Evolutionary conservation across 2,113 vertebrate genomes (phyloP).

Genomic region (Mormyrus iriodes): DNA sequence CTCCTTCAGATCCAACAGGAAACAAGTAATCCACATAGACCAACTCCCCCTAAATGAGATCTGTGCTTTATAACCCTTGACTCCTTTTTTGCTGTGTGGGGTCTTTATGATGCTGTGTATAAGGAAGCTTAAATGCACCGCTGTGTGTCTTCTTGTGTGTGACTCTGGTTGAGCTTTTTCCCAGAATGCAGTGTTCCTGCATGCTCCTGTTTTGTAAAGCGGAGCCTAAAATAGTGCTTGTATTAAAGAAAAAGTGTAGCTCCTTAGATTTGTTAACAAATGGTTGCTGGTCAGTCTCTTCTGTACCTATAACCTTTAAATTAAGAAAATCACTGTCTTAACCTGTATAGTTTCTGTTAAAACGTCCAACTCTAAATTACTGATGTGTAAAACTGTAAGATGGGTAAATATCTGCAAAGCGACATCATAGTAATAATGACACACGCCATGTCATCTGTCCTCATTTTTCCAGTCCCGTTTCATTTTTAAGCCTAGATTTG

Average conservation of each 20-base stretch:
- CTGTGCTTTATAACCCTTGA: neutral
- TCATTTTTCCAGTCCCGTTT: neutral
- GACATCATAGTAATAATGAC: neutral
- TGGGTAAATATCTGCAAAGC: neutral
- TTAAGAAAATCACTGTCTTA: neutral
- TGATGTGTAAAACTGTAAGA: neutral
- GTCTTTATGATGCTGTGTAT: neutral
- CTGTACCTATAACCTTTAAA: neutral
- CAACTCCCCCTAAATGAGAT: neutral
- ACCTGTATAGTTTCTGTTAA: neutral
- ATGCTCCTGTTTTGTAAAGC: neutral
- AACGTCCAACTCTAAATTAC: neutral
- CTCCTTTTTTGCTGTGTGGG: neutral
- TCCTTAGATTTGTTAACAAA: neutral
- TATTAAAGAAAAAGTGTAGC: neutral
- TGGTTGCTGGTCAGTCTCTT: neutral
- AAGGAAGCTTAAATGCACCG: neutral
- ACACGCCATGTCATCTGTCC: neutral
- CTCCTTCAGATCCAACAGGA: constrained; percentile 82
- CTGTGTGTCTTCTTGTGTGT: neutral
- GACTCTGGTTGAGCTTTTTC: neutral
- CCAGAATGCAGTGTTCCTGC: neutral
- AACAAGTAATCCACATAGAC: constrained; percentile 68
- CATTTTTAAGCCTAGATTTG: neutral
- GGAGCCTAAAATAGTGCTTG: neutral